A percentile compares a stretch with the other conserved stretches of the same genome.
Evolutionary conservation across 2,113 vertebrate species (phyloP).

Genomic region (Dipodomys ordii): DNA sequence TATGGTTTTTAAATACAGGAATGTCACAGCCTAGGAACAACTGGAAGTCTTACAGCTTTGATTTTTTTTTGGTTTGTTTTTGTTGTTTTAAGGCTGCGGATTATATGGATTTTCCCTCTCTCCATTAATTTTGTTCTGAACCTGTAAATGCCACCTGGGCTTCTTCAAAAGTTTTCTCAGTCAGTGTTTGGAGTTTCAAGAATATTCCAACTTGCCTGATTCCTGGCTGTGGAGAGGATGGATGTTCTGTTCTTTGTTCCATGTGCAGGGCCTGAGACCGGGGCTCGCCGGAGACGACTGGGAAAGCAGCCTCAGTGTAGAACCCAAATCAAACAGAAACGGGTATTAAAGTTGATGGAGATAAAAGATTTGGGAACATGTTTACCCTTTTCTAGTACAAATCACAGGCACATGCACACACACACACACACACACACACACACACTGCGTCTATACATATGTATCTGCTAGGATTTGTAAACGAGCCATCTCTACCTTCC

Average conservation of each 20-base stretch:
- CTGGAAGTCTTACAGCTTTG: background rate
- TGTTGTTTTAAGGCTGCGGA: slow-evolving; percentile 44
- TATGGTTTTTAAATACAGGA: too few relatives aligned
- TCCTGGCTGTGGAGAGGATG: slow-evolving; percentile 47
- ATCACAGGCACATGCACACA: background rate
- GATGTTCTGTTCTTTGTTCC: slow-evolving; percentile 58
- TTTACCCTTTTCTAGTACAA: background rate
- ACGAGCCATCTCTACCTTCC: slow-evolving; percentile 62
- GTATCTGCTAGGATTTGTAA: slow-evolving; percentile 18
- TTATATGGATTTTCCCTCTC: background rate
- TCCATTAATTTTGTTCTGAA: slow-evolving; percentile 61
- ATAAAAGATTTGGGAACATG: slow-evolving; percentile 14
- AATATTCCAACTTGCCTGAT: slow-evolving; percentile 37
- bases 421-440: background rate
- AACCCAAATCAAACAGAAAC: slow-evolving; percentile 61
- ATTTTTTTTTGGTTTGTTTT: background rate
- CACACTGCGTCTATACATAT: too few relatives aligned
- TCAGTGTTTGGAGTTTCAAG: slow-evolving; percentile 56
- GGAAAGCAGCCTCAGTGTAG: slow-evolving; percentile 68
- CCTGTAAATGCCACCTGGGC: slow-evolving; percentile 60
- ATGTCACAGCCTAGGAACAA: background rate
- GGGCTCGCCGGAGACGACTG: slow-evolving; percentile 27
- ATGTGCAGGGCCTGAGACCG: background rate
- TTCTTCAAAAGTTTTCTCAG: slow-evolving; percentile 68
- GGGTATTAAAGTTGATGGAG: background rate